Evolutionary conservation across 2,797 vertebrate species (phyloP).

Genomic region (Diglossa cyanea): DNA sequence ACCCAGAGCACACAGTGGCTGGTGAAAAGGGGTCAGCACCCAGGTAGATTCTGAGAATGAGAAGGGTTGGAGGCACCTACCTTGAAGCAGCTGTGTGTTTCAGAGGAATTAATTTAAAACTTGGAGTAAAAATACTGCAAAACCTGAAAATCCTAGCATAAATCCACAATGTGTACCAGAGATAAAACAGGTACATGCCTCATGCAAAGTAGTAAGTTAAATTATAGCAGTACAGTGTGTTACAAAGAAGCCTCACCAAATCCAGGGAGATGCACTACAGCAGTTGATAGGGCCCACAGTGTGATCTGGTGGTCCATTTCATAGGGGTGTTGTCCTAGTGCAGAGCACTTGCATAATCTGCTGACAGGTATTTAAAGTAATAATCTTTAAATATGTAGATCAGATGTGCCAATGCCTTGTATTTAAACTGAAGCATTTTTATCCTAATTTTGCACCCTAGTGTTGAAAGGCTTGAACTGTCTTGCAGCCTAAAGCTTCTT

Average conservation of each 20-base stretch:
- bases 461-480: neutral
- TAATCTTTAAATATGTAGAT: neutral
- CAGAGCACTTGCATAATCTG: neutral
- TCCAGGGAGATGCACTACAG: neutral
- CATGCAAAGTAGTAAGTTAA: neutral
- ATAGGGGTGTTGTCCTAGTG: neutral
- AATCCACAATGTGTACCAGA: neutral
- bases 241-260: neutral
- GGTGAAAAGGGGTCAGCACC: neutral
- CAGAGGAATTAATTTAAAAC: neutral
- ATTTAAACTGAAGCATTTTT: neutral
- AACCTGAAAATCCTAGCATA: neutral
- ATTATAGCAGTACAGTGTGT: neutral
- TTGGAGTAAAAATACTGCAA: neutral
- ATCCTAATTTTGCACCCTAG: neutral
- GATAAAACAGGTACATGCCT: neutral
- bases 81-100: neutral
- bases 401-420: neutral
- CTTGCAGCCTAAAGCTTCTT: neutral
- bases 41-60: neutral
- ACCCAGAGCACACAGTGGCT: neutral
- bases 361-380: neutral
- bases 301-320: neutral
- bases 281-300: neutral
- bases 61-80: neutral